Evolutionary conservation across 2,113 vertebrate species (phyloP).

Genomic region (Helogale parvula): DNA sequence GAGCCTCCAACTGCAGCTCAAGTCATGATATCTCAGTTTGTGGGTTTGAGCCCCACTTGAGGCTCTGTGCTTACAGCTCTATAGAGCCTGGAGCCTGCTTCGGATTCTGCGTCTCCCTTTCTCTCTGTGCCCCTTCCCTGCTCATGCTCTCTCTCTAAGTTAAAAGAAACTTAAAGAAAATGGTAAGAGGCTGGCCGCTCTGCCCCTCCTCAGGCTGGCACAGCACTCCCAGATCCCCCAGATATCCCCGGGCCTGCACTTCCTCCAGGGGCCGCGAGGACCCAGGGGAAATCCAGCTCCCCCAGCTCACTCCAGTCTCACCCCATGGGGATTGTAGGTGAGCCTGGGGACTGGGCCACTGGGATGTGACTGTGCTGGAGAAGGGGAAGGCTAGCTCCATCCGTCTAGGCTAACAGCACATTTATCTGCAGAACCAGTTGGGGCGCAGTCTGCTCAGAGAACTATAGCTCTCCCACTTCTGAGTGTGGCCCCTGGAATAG

Average conservation of each 20-base stretch:
- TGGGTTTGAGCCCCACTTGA: too few relatives aligned
- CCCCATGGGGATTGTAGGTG: background rate
- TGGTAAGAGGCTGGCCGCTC: background rate
- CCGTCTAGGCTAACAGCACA: background rate
- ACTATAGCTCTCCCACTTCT: background rate
- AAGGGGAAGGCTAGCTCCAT: background rate
- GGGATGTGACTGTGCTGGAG: background rate
- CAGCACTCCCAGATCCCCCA: too few relatives aligned
- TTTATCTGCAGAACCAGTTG: background rate
- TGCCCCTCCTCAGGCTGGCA: background rate
- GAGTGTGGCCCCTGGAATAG: background rate
- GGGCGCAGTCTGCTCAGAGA: background rate
- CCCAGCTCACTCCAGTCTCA: too few relatives aligned
- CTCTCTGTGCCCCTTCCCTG: too few relatives aligned
- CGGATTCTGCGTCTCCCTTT: too few relatives aligned
- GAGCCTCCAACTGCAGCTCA: too few relatives aligned
- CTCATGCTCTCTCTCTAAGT: too few relatives aligned
- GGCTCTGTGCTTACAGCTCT: too few relatives aligned
- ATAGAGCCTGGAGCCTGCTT: too few relatives aligned
- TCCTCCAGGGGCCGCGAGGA: background rate
- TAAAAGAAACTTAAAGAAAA: too few relatives aligned
- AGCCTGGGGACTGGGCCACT: background rate
- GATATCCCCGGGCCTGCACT: too few relatives aligned
- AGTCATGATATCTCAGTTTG: too few relatives aligned
- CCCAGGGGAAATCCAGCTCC: background rate